Evolutionary conservation across 2,888 invertebrate species (phyloP), one percentile per base, ranked within the genome.

Genomic region (Pristionchus mayeri): DNA sequence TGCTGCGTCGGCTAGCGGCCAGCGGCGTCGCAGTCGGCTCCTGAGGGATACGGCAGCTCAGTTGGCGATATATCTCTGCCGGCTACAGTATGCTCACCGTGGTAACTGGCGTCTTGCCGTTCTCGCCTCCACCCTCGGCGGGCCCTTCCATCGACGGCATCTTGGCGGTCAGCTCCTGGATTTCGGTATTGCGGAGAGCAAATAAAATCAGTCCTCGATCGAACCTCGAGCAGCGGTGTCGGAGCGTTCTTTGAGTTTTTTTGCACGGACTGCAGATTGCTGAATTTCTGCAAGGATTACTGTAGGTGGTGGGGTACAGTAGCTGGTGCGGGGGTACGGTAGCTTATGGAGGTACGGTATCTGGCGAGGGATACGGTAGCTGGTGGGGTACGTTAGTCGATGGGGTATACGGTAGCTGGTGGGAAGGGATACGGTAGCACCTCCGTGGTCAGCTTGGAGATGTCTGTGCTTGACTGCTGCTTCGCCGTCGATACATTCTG

Each of bases 131-230:
- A 16, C 21, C 40, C n/a, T 44, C 40, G 7, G 40, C n/a, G 4
- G 4, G n/a, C 18, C n/a, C n/a, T n/a, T 71, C 71, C 18, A 24
- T 11, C n/a, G 71, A 71, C 3, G 71, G 71, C 21, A 71, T 71
- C 44, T 44, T 71, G n/a, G 71, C 71, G 24, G 71, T 16, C 24
- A 40, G 40, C 13, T 71, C 71, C 71, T 63, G 18, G 21, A 34
- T 24, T 63, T 34, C 34, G 30, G 34, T n/a, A n/a, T n/a, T n/a
- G n/a, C 13, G 30, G 1, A 16, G 0, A 1, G 30, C 7, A 0
- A 63, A 63, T 63, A 34, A 34, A 63, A 13, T 34, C 63, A 63
- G 63, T 63, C 63, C 34, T 63, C 63, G 63, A 34, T 63, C n/a
- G 63, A 63, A 63, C 63, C 63, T 71, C 71, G n/a, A n/a, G n/a